Percentiles rank a stretch among this genome's conserved stretches.
Conservation (phyloP, 1,140 invertebrate species). For the Eulimnadia texana region DNA sequence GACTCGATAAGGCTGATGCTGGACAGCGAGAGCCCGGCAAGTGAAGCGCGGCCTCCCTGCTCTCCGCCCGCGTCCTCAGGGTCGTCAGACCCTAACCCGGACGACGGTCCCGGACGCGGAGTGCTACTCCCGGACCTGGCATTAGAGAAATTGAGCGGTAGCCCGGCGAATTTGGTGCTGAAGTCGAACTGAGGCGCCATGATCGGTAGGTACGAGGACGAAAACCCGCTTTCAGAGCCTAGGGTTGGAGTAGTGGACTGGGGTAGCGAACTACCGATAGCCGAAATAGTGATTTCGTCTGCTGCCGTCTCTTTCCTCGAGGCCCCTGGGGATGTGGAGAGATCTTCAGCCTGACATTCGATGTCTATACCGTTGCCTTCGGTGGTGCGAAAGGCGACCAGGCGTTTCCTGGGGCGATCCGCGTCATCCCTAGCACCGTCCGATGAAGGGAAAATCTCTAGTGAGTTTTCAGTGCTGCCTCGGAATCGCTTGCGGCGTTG, state of each 20-base stretch:
- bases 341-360: not conserved
- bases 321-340: not conserved
- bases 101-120: slow-evolving; percentile 6
- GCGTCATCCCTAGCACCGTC: not conserved
- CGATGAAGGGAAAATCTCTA: not conserved
- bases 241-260: not conserved
- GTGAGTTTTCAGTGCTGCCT: not conserved
- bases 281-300: not conserved
- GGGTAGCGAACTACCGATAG: not conserved
- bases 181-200: slow-evolving; percentile 14
- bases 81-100: not conserved
- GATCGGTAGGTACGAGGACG: slow-evolving; percentile 4
- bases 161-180: slow-evolving; percentile 11
- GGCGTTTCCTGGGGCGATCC: not conserved
- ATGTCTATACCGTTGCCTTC: not conserved
- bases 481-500: not conserved
- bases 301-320: not conserved
- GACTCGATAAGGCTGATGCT: slow-evolving; percentile 15
- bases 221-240: not conserved
- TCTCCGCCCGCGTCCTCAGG: not conserved
- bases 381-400: not conserved
- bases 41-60: not conserved
- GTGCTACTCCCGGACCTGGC: slow-evolving; percentile 7
- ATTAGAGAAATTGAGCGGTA: not conserved
- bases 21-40: not conserved